phyloP scores from a whole-genome alignment of 2,888 invertebrate genomes.

The Cephonodes hylas region DNA sequence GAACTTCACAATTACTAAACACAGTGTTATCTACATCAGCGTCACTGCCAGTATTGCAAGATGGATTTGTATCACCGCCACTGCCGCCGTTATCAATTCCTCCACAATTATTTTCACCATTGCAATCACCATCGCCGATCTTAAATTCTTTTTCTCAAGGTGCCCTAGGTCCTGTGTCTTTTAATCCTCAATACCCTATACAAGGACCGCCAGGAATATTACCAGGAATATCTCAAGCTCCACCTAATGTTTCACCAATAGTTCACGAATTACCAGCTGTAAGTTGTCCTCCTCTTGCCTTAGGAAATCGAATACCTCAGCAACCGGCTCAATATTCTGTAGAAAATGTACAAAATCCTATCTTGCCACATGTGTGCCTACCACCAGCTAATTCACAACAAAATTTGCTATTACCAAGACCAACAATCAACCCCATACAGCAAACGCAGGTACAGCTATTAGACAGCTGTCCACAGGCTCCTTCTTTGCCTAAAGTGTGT shows the following conservation, averaged over 20 bases:
- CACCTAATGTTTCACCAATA: background rate
- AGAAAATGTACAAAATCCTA: background rate
- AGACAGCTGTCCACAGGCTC: background rate
- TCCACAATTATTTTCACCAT: background rate
- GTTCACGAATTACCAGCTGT: background rate
- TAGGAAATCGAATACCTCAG: background rate
- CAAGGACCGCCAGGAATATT: background rate
- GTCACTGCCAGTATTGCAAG: background rate
- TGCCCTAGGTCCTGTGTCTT: background rate
- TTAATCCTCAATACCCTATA: background rate
- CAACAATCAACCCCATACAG: background rate
- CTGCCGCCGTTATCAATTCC: background rate
- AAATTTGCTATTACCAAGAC: background rate
- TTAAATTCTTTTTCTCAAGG: background rate
- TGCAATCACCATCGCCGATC: background rate
- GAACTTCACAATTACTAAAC: constrained; percentile 10
- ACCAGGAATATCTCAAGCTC: background rate
- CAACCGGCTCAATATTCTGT: background rate
- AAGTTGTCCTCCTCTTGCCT: background rate
- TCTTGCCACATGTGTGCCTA: background rate
- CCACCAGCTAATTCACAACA: background rate
- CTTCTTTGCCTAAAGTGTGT: background rate
- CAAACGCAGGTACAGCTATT: background rate
- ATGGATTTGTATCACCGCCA: background rate
- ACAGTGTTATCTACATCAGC: constrained; percentile 1